phyloP scores from a whole-genome alignment of 2,797 vertebrate genomes.

The Danio kyathit region DNA sequence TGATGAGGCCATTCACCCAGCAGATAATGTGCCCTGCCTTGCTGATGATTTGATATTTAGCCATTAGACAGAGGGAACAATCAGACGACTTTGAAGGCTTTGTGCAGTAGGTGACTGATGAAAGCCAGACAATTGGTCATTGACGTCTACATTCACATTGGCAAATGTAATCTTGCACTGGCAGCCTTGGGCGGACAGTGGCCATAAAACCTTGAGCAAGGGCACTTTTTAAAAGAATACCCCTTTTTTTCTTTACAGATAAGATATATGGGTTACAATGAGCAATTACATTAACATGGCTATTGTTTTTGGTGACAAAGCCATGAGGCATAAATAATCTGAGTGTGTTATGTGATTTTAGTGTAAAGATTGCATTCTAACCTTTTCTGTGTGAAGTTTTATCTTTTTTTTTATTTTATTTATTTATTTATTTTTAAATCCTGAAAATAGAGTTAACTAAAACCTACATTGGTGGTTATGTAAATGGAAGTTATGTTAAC shows the following conservation, averaged over 20 bases:
- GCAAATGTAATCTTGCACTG: conserved; percentile 20
- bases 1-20: conserved; percentile 42
- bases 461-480: no score
- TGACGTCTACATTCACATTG: conserved; percentile 28
- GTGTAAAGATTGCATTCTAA: no score
- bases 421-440: no score
- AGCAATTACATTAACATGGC: no score
- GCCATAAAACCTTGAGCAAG: conserved; percentile 13
- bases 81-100: conserved; percentile 1
- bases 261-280: background rate
- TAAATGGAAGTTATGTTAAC: no score
- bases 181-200: background rate
- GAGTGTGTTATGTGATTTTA: no score
- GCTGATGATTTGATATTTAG: conserved; percentile 44
- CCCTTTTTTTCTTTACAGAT: background rate
- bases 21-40: conserved; percentile 25
- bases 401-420: no score
- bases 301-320: no score
- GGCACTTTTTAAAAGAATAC: background rate
- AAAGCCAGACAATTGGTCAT: conserved; percentile 23
- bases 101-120: conserved; percentile 22
- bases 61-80: conserved; percentile 8
- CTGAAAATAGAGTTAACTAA: no score
- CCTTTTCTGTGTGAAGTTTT: no score
- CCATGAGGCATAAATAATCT: background rate